Evolutionary conservation across 2,888 invertebrate genomes (phyloP).

Genomic region (Stenolophus ochropezus): DNA sequence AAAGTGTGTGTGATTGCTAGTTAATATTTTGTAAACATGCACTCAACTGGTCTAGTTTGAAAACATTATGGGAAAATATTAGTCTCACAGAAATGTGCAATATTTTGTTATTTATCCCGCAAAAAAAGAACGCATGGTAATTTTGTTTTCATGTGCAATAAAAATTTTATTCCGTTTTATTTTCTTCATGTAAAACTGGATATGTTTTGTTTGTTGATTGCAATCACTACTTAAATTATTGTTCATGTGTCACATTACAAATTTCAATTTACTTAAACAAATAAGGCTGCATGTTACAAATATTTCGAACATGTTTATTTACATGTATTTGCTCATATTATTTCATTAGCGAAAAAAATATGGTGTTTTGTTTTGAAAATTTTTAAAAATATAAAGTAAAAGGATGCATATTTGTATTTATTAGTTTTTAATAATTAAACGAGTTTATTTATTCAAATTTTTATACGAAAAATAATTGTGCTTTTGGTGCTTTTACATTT

Average conservation of each 20-base stretch:
- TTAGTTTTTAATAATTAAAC: background rate
- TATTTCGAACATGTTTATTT: background rate
- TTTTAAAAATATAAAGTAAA: constrained; percentile 2
- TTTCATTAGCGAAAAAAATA: background rate
- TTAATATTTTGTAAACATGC: constrained; percentile 42
- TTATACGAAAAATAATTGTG: background rate
- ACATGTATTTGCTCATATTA: background rate
- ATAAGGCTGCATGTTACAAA: background rate
- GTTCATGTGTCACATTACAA: background rate
- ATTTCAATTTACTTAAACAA: constrained; percentile 9
- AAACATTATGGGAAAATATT: constrained; percentile 41
- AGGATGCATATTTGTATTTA: background rate
- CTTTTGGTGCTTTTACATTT: background rate
- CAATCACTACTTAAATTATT: background rate
- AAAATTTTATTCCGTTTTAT: constrained; percentile 35
- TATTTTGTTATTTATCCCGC: constrained; percentile 1
- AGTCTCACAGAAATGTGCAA: constrained; percentile 28
- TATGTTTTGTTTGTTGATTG: background rate
- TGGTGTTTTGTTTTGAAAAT: background rate
- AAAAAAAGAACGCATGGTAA: constrained; percentile 26
- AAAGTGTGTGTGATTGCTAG: constrained; percentile 37
- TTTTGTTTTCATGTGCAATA: constrained; percentile 25
- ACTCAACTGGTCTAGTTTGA: constrained; percentile 27
- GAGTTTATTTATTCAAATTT: background rate
- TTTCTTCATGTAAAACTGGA: constrained; percentile 13